A percentile compares a stretch with the other conserved stretches of the same genome.
phyloP scores from a whole-genome alignment of 2,888 invertebrate genomes.

The Xestia sexstrigata region DNA sequence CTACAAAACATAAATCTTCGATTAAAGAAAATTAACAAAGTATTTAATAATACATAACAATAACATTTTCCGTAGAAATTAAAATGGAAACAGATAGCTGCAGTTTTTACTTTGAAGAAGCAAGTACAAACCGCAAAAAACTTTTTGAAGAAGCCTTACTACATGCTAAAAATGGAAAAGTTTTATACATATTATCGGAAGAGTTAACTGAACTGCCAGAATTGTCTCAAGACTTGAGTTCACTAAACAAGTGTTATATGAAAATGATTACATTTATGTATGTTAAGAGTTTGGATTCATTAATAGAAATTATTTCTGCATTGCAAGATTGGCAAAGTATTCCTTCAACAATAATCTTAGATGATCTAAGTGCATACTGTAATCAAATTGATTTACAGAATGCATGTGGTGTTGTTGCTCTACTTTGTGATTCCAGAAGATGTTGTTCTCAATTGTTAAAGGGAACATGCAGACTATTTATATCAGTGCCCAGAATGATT shows the following conservation, averaged over 20 bases:
- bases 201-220: conserved; percentile 84
- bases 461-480: conserved; percentile 71
- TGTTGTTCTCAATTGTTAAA: conserved; percentile 76
- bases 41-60: neutral
- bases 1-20: neutral
- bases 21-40: neutral
- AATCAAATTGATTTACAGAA: conserved; percentile 75
- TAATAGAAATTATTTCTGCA: conserved; percentile 81
- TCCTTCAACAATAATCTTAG: conserved; percentile 83
- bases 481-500: conserved; percentile 75
- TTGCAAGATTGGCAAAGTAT: conserved; percentile 83
- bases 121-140: conserved; percentile 75
- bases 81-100: conserved; percentile 61
- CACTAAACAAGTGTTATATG: conserved; percentile 81
- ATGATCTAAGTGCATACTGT: conserved; percentile 81
- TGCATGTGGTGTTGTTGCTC: conserved; percentile 82
- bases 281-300: conserved; percentile 77
- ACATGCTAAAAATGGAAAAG: conserved; percentile 81
- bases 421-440: conserved; percentile 77
- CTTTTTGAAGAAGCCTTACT: conserved; percentile 83
- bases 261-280: conserved; percentile 88
- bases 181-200: conserved; percentile 82
- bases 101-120: conserved; percentile 76
- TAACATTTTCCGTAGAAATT: neutral
- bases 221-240: conserved; percentile 81